These are phyloP conservation scores for Cephalopholis sonnerati DNA, from an alignment of 2,113 vertebrate genomes.

Conservation along the genomic window DNA sequence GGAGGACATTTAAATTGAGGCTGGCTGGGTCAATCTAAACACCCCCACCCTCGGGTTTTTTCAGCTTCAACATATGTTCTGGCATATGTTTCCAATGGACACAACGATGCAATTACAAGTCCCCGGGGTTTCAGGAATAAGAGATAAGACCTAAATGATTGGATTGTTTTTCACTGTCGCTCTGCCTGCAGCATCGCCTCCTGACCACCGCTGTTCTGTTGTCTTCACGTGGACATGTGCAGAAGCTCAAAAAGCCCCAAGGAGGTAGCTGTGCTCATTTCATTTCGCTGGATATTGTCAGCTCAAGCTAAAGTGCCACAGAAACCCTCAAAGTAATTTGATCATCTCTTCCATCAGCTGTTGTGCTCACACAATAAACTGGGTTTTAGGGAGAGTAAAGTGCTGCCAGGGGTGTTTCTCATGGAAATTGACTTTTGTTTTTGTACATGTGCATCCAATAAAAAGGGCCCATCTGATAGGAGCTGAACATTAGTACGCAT, in stretches of 20 bases:
- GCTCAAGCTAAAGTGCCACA: constrained; percentile 28
- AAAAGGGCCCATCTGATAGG: not conserved
- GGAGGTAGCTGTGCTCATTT: constrained; percentile 37
- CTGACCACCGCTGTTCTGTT: constrained; percentile 5
- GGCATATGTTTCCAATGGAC: constrained; percentile 67
- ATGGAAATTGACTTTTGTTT: not conserved
- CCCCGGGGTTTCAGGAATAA: constrained; percentile 43
- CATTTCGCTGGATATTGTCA: constrained; percentile 34
- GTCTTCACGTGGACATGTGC: constrained; percentile 9
- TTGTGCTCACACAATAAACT: constrained; percentile 48
- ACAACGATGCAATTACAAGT: constrained; percentile 62
- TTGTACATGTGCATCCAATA: not conserved
- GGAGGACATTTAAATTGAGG: constrained; percentile 50
- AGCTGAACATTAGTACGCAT: not conserved
- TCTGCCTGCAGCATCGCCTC: constrained; percentile 28
- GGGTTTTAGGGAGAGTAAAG: constrained; percentile 1
- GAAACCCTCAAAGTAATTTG: constrained; percentile 35
- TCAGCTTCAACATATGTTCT: constrained; percentile 56
- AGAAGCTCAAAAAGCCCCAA: constrained; percentile 33
- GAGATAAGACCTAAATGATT: constrained; percentile 65
- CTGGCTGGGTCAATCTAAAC: constrained; percentile 26
- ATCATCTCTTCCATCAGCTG: constrained; percentile 37
- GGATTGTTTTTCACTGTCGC: constrained; percentile 58
- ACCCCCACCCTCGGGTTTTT: constrained; percentile 21
- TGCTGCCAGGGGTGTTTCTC: constrained; percentile 12